phyloP scores from a whole-genome alignment of 2,888 invertebrate genomes.

The Suillia variegata region DNA sequence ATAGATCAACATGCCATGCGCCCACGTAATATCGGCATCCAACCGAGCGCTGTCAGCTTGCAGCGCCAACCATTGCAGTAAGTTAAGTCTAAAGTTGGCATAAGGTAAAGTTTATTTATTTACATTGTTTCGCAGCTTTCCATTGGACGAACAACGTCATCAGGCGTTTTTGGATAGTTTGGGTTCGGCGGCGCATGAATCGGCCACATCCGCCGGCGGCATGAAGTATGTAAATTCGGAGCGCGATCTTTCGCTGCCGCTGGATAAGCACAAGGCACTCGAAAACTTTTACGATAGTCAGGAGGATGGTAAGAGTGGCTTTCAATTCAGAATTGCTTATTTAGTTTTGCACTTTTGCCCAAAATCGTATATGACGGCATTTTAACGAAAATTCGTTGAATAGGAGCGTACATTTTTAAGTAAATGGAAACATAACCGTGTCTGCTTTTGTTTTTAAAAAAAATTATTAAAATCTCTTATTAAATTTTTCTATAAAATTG shows the following conservation, averaged over 20 bases:
- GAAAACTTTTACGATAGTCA: conserved; percentile 56
- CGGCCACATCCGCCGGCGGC: conserved; percentile 34
- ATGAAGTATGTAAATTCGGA: conserved; percentile 54
- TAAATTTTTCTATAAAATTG: too few species aligned
- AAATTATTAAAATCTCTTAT: too few species aligned
- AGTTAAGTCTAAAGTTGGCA: too few species aligned
- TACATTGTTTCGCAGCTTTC: conserved; percentile 26
- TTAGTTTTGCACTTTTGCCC: too few species aligned
- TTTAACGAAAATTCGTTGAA: too few species aligned
- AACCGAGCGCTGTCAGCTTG: conserved; percentile 8
- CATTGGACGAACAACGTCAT: conserved; percentile 42
- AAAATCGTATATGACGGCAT: too few species aligned
- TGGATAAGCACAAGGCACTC: conserved; percentile 52
- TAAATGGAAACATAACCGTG: too few species aligned
- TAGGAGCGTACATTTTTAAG: too few species aligned
- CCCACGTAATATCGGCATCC: background rate
- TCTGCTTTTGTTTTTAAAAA: too few species aligned
- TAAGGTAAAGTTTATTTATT: background rate
- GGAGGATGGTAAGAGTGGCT: conserved; percentile 52
- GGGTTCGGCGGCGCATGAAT: conserved; percentile 38
- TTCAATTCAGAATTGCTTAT: background rate
- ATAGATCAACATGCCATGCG: conserved; percentile 17
- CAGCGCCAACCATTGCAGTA: conserved; percentile 29
- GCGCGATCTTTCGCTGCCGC: conserved; percentile 54
- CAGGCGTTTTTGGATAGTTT: conserved; percentile 45